Evolutionary conservation across 2,888 invertebrate genomes (phyloP), one percentile per base, ranked within the genome.

Genomic region (Sclerodermus sp.): DNA sequence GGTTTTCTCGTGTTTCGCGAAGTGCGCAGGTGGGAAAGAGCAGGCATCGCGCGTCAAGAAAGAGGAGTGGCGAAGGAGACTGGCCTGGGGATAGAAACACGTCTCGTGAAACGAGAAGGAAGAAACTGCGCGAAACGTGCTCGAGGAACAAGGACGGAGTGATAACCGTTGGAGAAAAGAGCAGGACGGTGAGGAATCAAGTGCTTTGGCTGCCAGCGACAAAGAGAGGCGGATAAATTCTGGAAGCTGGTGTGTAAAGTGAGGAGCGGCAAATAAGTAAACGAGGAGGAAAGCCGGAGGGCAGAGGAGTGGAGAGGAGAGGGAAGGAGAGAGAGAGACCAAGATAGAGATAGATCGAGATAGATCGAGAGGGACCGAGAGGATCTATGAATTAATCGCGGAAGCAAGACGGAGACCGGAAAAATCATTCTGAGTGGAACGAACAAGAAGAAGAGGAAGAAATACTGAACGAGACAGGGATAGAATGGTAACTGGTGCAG

Each of bases 141-240:
- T 23, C 23, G 23, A 23, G 23, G 4, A 8, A 23, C 23, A 23
- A 23, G 23, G 23, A 23, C 23, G 23, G 23, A 23, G 3, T 5
- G 23, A 23, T 23, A 23, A 23, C 23, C 8, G 23, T 5, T 23
- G 16, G 42, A 17, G 30, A 16, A 34, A 34, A 30, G 37, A 16
- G 42, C 18, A 43, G 42, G 40, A 32, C 18, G 44, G 44, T 31
- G 31, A 39, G 15, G 42, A 15, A 45, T 15, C n/a, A 48, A 47
- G 53, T 50, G 53, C 50, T 50, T 50, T 47, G 49, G 50, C 45
- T 45, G 54, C 51, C 18, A 23, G 50, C 31, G 23, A 30, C 34
- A 34, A 34, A 41, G 23, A 23, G 4, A 8, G 23, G 4, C 8
- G 23, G 23, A 23, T 23, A 8, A 23, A 23, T 23, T 23, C 23